Base-by-base conservation (phyloP, 2,797 vertebrate genomes). In the Pogonophryne albipinna region DNA sequence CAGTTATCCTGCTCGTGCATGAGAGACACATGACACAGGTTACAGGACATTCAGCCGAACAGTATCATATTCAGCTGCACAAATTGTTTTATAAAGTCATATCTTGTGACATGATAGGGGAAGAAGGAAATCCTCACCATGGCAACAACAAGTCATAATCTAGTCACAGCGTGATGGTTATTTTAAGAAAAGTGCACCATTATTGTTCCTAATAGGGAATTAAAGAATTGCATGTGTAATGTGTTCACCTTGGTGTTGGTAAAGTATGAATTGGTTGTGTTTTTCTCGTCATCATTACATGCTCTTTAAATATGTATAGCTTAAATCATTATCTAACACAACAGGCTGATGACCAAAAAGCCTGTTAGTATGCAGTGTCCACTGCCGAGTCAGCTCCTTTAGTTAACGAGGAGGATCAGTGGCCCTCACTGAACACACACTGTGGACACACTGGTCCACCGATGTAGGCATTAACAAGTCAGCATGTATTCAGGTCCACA, bases 111-210 rank as follows among this genome's bases (percentile, higher is more conserved):
- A 79, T 72, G 58, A 78, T 64, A 82, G 60, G 17, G 61, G 27
- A 83, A 57, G 47, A 27, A 58, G 55, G 60, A 82, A 76, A 74
- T 49, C 64, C 71, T 89, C 79, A 84, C 87, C 74, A 87, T 89
- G 79, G 87, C 80, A 92, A 88, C 83, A 84, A 78, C 74, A 84
- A 82, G 44, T 66, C 69, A 80, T 73, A 64, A 57, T 58, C 71
- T 34, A 19, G 61, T 49, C 68, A 34, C 19, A 70, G 50, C 23
- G 58, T 71, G 79, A 50, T 66, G 63, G 76, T 76, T 90, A 91
- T 88, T 86, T 87, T 85, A 69, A 74, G 87, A 83, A 49, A 75
- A 68, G 65, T 53, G 41, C 31, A 47, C 41, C 14, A 17, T 66
- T 70, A 74, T 49, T 69, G 56, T 71, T 41, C 34, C 44, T 66